Percentiles rank a stretch among this genome's conserved stretches.
phyloP scores from a whole-genome alignment of 2,113 vertebrate genomes.

The Trichomycterus rosablanca region DNA sequence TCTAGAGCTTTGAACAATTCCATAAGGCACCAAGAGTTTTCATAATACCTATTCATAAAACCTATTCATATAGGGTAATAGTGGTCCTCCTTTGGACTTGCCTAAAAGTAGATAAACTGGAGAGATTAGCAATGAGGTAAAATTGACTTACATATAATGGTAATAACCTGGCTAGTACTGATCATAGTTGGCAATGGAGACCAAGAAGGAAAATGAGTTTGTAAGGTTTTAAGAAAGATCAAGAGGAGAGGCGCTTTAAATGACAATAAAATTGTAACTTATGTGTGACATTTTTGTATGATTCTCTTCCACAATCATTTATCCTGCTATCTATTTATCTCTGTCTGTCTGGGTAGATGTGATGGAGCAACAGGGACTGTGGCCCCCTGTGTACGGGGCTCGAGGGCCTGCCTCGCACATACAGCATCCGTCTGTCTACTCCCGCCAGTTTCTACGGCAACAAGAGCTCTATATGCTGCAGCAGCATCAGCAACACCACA shows the following conservation, averaged over 20 bases:
- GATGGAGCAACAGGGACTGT: constrained; percentile 88
- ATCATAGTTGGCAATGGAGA: no score
- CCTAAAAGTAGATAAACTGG: no score
- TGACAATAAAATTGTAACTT: constrained; percentile 20
- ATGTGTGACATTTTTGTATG: no score
- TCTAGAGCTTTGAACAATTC: no score
- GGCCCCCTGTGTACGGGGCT: constrained; percentile 84
- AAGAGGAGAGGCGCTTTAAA: constrained; percentile 7
- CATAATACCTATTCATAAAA: no score
- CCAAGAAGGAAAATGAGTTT: constrained; percentile 20
- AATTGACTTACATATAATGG: no score
- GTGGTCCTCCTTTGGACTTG: no score
- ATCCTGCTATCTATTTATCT: constrained; percentile 14
- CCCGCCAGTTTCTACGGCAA: constrained; percentile 85
- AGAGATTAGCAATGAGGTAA: no score
- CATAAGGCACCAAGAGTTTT: no score
- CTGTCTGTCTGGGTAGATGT: constrained; percentile 69
- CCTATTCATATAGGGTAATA: no score
- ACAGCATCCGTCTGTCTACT: constrained; percentile 87
- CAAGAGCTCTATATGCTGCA: constrained; percentile 90
- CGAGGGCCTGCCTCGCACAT: constrained; percentile 82
- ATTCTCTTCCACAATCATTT: constrained; percentile 25
- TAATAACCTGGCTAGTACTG: no score
- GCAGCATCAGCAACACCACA: constrained; percentile 70
- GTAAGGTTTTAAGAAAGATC: not conserved